phyloP scores from a whole-genome alignment of 2,888 invertebrate genomes.

The Epiblema foenella region DNA sequence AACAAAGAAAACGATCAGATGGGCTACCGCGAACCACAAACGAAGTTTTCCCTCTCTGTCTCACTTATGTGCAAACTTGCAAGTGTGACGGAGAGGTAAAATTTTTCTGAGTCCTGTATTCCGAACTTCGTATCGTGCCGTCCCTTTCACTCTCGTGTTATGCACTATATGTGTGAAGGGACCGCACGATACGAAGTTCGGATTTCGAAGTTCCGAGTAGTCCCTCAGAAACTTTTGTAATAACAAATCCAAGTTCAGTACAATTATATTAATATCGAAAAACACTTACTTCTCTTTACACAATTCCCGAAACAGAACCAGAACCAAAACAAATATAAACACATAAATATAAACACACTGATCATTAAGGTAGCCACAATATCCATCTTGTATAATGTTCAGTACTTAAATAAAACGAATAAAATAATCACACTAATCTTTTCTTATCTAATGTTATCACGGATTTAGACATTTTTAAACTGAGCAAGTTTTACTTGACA shows the following conservation, averaged over 20 bases:
- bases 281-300: constrained; percentile 65
- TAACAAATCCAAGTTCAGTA: background rate
- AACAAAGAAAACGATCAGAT: too few relatives aligned
- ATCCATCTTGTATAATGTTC: constrained; percentile 59
- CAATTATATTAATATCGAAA: constrained; percentile 7
- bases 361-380: constrained; percentile 56
- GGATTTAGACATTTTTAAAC: constrained; percentile 26
- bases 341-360: constrained; percentile 65
- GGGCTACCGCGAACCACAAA: too few relatives aligned
- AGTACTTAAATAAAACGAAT: constrained; percentile 20
- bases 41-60: too few relatives aligned
- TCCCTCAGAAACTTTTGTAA: too few relatives aligned
- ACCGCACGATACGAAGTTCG: too few relatives aligned
- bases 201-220: too few relatives aligned
- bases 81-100: too few relatives aligned
- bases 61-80: too few relatives aligned
- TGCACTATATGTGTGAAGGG: too few relatives aligned
- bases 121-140: too few relatives aligned
- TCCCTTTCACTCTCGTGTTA: too few relatives aligned
- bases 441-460: constrained; percentile 35
- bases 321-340: constrained; percentile 70
- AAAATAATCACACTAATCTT: constrained; percentile 7
- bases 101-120: too few relatives aligned
- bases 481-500: background rate
- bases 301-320: constrained; percentile 78